phyloP scores from a whole-genome alignment of 2,113 vertebrate genomes.

The Lynx canadensis region DNA sequence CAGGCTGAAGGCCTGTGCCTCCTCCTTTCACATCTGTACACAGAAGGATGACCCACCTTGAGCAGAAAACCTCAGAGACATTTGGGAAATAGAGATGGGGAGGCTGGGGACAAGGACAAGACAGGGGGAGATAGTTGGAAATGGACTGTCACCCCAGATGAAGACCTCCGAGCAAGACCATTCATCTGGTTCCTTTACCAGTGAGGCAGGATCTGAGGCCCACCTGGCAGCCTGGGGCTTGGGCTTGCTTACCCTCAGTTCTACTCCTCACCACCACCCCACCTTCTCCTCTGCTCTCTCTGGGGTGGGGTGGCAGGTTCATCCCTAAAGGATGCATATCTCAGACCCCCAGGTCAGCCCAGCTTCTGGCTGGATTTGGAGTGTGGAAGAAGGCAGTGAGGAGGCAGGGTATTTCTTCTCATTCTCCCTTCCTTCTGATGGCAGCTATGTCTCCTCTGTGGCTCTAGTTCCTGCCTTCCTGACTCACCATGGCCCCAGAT shows the following conservation, averaged over 20 bases:
- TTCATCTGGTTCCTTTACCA: neutral
- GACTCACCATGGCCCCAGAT: neutral
- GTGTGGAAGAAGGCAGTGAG: neutral
- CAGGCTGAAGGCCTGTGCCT: neutral
- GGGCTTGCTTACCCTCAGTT: neutral
- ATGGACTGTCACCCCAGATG: neutral
- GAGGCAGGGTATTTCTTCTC: neutral
- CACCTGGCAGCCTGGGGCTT: rapidly evolving
- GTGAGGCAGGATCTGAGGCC: neutral
- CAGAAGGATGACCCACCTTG: neutral
- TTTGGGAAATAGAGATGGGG: neutral
- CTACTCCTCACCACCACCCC: neutral
- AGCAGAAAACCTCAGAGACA: neutral
- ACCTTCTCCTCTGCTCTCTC: neutral
- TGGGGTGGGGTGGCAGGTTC: rapidly evolving
- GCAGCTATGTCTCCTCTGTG: neutral
- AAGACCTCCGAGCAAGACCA: neutral
- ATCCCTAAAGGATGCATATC: neutral
- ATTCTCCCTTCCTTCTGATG: neutral
- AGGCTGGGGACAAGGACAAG: neutral
- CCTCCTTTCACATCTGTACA: neutral
- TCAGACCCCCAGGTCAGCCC: neutral
- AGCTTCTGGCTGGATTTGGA: neutral
- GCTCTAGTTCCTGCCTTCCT: neutral
- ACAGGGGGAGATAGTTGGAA: neutral